These are phyloP conservation scores for Caenorhabditis sp. DNA, from an alignment of 2,888 invertebrate genomes.

Conservation along the genomic window DNA sequence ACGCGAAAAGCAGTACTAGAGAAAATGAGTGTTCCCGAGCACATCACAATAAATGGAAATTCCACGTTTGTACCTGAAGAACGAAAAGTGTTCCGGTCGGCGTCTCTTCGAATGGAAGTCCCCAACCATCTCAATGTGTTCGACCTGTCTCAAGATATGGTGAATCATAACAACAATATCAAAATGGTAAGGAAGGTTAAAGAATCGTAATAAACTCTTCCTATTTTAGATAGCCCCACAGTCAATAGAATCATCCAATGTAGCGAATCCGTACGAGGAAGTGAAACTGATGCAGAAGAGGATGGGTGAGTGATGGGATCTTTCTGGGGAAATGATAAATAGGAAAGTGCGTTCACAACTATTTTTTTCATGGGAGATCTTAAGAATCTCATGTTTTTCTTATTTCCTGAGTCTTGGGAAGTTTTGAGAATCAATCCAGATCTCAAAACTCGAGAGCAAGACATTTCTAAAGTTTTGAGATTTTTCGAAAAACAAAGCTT, in stretches of 20 bases:
- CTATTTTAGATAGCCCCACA: background rate
- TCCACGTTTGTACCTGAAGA: slow-evolving; percentile 44
- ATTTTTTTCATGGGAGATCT: too few species aligned
- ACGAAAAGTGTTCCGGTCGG: slow-evolving; percentile 18
- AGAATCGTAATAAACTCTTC: too few species aligned
- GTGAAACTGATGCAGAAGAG: slow-evolving; percentile 56
- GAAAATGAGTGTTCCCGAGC: slow-evolving; percentile 61
- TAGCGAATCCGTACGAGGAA: slow-evolving; percentile 63
- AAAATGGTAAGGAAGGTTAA: slow-evolving; percentile 6
- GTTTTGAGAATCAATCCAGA: too few species aligned
- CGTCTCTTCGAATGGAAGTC: slow-evolving; percentile 52
- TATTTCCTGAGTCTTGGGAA: too few species aligned
- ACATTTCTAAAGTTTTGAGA: too few species aligned
- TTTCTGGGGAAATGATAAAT: background rate
- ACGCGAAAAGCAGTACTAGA: slow-evolving; percentile 52
- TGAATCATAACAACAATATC: slow-evolving; percentile 35
- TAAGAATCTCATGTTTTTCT: too few species aligned
- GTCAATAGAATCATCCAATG: slow-evolving; percentile 49
- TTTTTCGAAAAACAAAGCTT: too few species aligned
- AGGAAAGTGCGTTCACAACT: background rate
- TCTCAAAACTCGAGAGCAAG: too few species aligned
- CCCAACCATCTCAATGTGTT: slow-evolving; percentile 58
- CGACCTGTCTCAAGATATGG: slow-evolving; percentile 30
- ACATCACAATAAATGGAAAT: slow-evolving; percentile 56
- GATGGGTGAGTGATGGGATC: slow-evolving; percentile 25